These are phyloP conservation scores for Amphilophus citrinellus DNA, from an alignment of 2,113 vertebrate species.

Conservation along the genomic window DNA sequence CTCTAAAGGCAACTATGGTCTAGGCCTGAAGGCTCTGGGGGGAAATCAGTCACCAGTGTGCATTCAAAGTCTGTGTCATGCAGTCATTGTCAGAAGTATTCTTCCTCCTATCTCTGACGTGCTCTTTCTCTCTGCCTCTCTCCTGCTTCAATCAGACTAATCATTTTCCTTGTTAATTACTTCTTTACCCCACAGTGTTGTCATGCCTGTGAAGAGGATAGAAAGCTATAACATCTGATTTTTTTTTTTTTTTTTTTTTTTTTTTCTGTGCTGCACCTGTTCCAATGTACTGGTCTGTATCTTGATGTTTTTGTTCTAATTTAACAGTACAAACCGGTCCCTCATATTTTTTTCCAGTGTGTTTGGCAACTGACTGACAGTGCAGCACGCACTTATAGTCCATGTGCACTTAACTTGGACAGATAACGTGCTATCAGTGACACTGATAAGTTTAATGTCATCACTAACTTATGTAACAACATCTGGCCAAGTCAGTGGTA, in stretches of 20 bases:
- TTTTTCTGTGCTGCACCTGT: slow-evolving; percentile 15
- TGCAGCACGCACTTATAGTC: neutral
- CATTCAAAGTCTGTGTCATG: slow-evolving; percentile 37
- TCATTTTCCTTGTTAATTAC: slow-evolving; percentile 70
- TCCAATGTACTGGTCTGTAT: neutral
- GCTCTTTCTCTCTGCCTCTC: slow-evolving; percentile 31
- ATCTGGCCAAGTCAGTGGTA: neutral
- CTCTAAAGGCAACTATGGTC: slow-evolving; percentile 55
- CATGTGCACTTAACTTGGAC: neutral
- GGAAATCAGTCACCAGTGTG: slow-evolving; percentile 44
- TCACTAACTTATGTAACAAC: slow-evolving; percentile 36
- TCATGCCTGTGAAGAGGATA: slow-evolving; percentile 34
- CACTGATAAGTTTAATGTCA: neutral
- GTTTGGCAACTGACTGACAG: neutral
- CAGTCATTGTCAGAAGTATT: slow-evolving; percentile 51
- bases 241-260: neutral
- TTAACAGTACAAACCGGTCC: neutral
- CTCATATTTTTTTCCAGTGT: neutral
- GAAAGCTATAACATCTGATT: slow-evolving; percentile 23
- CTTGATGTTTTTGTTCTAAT: neutral
- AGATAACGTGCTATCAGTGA: slow-evolving; percentile 33
- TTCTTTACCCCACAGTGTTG: slow-evolving; percentile 54
- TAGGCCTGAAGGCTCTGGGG: slow-evolving; percentile 37
- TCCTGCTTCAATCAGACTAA: slow-evolving; percentile 65
- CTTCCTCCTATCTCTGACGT: slow-evolving; percentile 43